Evolutionary conservation across 1,140 invertebrate genomes (phyloP), one percentile per base, ranked within the genome.

Genomic region (Phortica variegata): DNA sequence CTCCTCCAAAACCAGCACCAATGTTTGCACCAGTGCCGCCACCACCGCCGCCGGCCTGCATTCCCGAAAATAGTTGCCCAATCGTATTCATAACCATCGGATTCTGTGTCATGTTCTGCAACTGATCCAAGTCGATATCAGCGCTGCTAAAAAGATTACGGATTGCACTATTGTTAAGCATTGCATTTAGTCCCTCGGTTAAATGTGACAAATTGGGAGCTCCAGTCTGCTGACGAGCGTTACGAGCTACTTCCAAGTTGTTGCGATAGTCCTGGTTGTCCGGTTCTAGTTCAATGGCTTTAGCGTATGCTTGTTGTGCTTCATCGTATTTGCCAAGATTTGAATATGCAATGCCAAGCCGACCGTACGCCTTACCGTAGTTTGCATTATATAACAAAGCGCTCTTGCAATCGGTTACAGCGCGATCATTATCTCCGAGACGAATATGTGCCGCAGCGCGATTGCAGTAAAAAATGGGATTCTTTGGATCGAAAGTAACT

Each of bases 391-490:
- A 85, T 31, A 85, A 80, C 32, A 98, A 78, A 6, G 96, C 94
- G 40, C 84, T 85, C 56, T 89, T 85, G 75, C 93, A 97, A 75
- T 98, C 96, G 52, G 87, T 84, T 40, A 98, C 87, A 8, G 94
- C 91, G 47, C 82, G 78, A 33, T 85, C 77, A 73, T 92, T 85
- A 65, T 92, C 86, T 29, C 87, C 85, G 46, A 96, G 78, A 75
- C 93, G 92, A 61, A 87, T 94, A 65, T 91, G 85, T 8, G 92
- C 92, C 7, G 94, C 94, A 37, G 94, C 94, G 56, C 95, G 84
- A 75, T 97, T 97, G 71, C 93, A 94, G 77, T 91, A 97, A 77
- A 89, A 97, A n/a, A 97, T 89, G 3, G 93, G 85, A 81, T 97
- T 97, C 45, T 82, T 84, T 9, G 83, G 82, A 75, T 96, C 91